Conservation (phyloP, 2,113 vertebrate species). For the Talpa occidentalis region DNA sequence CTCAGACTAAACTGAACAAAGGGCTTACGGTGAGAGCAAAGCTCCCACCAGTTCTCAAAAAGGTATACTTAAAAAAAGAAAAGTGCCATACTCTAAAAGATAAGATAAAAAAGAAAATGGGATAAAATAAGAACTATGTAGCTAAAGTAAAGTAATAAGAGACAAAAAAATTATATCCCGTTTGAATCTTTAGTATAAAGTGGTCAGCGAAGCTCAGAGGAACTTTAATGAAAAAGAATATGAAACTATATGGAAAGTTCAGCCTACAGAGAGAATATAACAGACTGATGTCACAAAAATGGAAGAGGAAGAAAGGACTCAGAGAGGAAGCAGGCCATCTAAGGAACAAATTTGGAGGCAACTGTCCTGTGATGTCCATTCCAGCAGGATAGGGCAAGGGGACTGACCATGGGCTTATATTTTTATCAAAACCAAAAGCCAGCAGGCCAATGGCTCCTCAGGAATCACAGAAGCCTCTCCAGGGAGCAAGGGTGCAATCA, state of each 20-base stretch:
- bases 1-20: not conserved
- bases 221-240: not conserved
- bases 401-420: not conserved
- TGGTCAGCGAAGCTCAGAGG: not conserved
- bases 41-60: not conserved
- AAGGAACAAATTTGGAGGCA: too few species aligned
- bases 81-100: not conserved
- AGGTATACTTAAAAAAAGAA: not conserved
- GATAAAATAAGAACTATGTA: not conserved
- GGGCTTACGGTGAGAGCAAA: not conserved
- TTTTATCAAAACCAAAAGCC: not conserved
- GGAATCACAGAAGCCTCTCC: not conserved
- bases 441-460: not conserved
- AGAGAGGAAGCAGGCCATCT: not conserved
- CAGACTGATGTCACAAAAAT: not conserved
- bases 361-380: not conserved
- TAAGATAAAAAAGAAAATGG: not conserved
- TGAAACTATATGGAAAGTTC: not conserved
- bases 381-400: not conserved
- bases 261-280: not conserved
- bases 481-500: not conserved
- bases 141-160: not conserved
- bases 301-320: not conserved
- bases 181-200: not conserved
- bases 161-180: not conserved